phyloP scores from a whole-genome alignment of 2,113 vertebrate species.

The Oncorhynchus keta region DNA sequence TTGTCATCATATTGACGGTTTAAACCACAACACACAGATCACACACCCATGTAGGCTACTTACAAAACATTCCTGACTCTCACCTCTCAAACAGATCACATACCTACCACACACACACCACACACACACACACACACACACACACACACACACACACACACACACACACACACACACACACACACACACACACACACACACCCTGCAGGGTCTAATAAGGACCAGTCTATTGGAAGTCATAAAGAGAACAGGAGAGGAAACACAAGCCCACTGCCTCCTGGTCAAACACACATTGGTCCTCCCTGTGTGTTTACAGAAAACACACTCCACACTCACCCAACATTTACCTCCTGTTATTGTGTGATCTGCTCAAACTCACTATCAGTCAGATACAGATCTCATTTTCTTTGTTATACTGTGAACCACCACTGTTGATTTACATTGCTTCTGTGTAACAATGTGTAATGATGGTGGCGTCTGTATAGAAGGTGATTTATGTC shows the following conservation, averaged over 20 bases:
- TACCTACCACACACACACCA: neutral
- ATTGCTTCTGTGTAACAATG: neutral
- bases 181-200: neutral
- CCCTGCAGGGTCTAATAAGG: constrained; percentile 18
- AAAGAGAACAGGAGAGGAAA: constrained; percentile 45
- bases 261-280: constrained; percentile 25
- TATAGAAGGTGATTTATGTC: constrained; percentile 7
- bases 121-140: neutral
- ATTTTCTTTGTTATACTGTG: neutral
- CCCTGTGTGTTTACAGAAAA: constrained; percentile 33
- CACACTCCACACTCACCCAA: too few species aligned
- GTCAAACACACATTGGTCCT: constrained; percentile 39
- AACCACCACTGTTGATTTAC: neutral
- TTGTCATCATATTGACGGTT: constrained; percentile 35
- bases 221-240: constrained; percentile 42
- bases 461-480: neutral
- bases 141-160: neutral
- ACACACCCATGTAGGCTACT: constrained; percentile 39
- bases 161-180: too few species aligned
- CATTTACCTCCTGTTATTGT: constrained; percentile 13
- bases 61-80: constrained; percentile 31
- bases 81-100: neutral
- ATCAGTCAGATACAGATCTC: neutral
- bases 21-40: constrained; percentile 1
- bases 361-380: constrained; percentile 2